Conservation (phyloP, 2,113 vertebrate species). For the Diadophis punctatus region DNA sequence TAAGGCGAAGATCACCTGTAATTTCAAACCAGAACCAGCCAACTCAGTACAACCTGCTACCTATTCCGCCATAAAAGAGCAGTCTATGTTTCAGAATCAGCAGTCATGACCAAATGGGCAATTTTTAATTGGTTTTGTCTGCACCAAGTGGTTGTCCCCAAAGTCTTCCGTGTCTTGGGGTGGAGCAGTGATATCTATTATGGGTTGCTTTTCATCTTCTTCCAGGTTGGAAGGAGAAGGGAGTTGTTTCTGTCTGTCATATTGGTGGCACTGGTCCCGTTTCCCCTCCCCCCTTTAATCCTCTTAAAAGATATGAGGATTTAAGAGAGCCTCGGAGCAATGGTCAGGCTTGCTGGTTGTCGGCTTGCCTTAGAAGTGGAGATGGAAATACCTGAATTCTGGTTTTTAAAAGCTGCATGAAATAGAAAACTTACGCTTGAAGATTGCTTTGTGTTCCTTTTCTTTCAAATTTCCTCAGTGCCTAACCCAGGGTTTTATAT, state of each 20-base stretch:
- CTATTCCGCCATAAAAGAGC: neutral
- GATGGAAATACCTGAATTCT: slow-evolving; percentile 2
- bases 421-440: neutral
- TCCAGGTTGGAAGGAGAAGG: neutral
- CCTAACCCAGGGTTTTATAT: neutral
- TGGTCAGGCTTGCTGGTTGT: neutral
- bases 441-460: neutral
- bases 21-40: neutral
- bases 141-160: neutral
- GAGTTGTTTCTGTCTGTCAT: neutral
- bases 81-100: neutral
- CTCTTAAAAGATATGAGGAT: neutral
- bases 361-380: neutral
- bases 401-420: slow-evolving; percentile 6
- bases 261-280: neutral
- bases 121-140: neutral
- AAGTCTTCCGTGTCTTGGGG: neutral
- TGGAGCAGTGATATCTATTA: neutral
- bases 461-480: neutral
- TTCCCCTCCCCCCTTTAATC: neutral
- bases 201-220: neutral
- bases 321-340: slow-evolving; percentile 2
- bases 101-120: neutral
- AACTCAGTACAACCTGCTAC: neutral
- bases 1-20: too few relatives aligned